phyloP scores from a whole-genome alignment of 2,888 invertebrate species.

The Norana najaformis region DNA sequence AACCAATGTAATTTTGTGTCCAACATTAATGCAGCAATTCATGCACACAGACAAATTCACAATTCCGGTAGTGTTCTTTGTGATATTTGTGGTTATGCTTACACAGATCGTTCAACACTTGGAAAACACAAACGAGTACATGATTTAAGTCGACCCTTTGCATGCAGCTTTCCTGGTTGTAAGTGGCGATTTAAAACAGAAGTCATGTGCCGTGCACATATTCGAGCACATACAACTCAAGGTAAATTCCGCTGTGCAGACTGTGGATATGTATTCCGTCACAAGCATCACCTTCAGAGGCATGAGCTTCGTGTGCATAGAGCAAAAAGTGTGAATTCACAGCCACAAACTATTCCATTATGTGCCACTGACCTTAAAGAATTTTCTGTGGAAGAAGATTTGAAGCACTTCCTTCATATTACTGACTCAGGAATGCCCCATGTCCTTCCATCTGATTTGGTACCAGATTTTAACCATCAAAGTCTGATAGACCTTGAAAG shows the following conservation, averaged over 20 bases:
- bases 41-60: slow-evolving; percentile 57
- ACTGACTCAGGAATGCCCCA: not conserved
- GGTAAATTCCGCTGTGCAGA: slow-evolving; percentile 53
- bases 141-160: slow-evolving; percentile 53
- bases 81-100: slow-evolving; percentile 57
- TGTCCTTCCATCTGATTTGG: not conserved
- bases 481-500: not conserved
- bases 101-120: slow-evolving; percentile 55
- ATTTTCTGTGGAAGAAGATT: not conserved
- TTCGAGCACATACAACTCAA: slow-evolving; percentile 51
- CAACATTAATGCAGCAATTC: slow-evolving; percentile 52
- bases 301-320: slow-evolving; percentile 54
- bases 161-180: slow-evolving; percentile 55
- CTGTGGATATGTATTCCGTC: slow-evolving; percentile 56
- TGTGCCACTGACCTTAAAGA: not conserved
- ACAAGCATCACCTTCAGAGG: slow-evolving; percentile 58
- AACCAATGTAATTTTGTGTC: slow-evolving; percentile 58
- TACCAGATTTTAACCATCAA: not conserved
- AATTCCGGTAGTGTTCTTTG: slow-evolving; percentile 55
- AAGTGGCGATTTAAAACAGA: slow-evolving; percentile 58
- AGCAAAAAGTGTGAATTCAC: slow-evolving; percentile 40
- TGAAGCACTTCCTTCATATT: slow-evolving; percentile 10
- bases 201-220: slow-evolving; percentile 55
- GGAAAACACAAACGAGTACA: slow-evolving; percentile 58
- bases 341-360: not conserved